Percentiles rank a stretch among this genome's conserved stretches.
Conservation (phyloP, 2,797 vertebrate species). For the Nyctibius grandis region DNA sequence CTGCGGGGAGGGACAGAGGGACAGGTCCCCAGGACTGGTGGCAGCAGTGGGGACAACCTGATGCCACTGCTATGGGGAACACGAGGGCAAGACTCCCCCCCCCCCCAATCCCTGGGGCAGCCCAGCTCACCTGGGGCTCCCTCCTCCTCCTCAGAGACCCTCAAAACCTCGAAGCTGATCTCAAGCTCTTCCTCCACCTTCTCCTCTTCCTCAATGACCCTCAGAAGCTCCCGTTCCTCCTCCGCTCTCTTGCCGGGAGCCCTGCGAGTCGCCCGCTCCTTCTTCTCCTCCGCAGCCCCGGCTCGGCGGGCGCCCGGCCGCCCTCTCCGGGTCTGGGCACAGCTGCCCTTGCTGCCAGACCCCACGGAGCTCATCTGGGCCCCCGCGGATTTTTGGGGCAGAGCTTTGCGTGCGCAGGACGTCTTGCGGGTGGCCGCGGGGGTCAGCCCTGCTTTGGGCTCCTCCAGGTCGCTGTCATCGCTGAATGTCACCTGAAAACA, state of each 20-base stretch:
- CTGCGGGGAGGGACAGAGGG: neutral
- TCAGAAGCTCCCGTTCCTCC: constrained; percentile 77
- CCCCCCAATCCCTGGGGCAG: no score
- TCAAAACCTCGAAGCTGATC: constrained; percentile 78
- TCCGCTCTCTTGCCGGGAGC: neutral
- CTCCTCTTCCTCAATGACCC: constrained; percentile 75
- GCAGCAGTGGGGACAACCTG: neutral
- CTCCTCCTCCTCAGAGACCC: constrained; percentile 74
- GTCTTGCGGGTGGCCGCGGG: neutral
- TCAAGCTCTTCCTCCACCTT: constrained; percentile 60
- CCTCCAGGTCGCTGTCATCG: constrained; percentile 87
- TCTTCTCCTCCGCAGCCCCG: neutral
- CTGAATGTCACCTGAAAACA: constrained; percentile 85
- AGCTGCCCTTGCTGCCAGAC: neutral
- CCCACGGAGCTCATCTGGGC: neutral
- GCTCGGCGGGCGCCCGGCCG: neutral
- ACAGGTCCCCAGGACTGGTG: neutral
- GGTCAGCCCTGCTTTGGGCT: neutral
- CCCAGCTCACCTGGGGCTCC: constrained; percentile 15
- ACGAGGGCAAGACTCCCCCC: neutral
- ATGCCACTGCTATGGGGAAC: no score
- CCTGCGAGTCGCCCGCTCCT: neutral
- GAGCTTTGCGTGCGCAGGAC: neutral
- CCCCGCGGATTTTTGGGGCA: neutral
- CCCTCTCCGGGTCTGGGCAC: neutral